Conservation (phyloP, 2,888 invertebrate species). For the Graphium colonna region DNA sequence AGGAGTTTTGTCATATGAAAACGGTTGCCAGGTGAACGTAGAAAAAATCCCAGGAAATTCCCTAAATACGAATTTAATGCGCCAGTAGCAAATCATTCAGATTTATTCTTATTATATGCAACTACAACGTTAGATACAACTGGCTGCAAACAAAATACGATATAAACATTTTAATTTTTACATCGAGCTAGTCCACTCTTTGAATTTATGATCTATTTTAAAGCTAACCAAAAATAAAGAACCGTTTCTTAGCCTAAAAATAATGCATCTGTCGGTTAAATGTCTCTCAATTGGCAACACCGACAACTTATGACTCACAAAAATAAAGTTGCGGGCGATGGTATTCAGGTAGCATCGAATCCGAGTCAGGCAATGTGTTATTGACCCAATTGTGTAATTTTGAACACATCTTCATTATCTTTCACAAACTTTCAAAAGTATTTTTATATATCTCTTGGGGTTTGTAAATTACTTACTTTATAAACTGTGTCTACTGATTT, state of each 20-base stretch:
- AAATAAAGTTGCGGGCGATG: conserved; percentile 10
- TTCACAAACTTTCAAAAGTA: too few relatives aligned
- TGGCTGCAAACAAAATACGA: background rate
- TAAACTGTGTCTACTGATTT: too few relatives aligned
- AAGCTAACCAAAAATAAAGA: background rate
- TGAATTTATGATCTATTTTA: background rate
- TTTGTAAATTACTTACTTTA: too few relatives aligned
- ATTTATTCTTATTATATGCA: too few relatives aligned
- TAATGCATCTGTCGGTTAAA: background rate
- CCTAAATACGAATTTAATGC: too few relatives aligned
- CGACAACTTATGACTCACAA: conserved; percentile 26
- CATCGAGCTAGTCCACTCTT: too few relatives aligned
- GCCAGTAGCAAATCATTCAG: too few relatives aligned
- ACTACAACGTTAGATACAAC: too few relatives aligned
- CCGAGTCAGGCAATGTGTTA: conserved; percentile 38
- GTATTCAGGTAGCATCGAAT: conserved; percentile 35
- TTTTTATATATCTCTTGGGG: too few relatives aligned
- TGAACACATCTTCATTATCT: conserved; percentile 37
- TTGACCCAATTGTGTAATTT: conserved; percentile 67
- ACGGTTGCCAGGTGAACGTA: conserved; percentile 27
- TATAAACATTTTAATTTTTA: too few relatives aligned
- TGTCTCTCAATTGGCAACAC: conserved; percentile 13
- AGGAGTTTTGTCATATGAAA: conserved; percentile 39
- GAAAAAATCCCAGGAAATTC: background rate
- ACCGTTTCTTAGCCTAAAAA: background rate